A percentile compares a stretch with the other conserved stretches of the same genome.
Evolutionary conservation across 2,113 vertebrate species (phyloP).

Genomic region (Donacobius atricapilla): DNA sequence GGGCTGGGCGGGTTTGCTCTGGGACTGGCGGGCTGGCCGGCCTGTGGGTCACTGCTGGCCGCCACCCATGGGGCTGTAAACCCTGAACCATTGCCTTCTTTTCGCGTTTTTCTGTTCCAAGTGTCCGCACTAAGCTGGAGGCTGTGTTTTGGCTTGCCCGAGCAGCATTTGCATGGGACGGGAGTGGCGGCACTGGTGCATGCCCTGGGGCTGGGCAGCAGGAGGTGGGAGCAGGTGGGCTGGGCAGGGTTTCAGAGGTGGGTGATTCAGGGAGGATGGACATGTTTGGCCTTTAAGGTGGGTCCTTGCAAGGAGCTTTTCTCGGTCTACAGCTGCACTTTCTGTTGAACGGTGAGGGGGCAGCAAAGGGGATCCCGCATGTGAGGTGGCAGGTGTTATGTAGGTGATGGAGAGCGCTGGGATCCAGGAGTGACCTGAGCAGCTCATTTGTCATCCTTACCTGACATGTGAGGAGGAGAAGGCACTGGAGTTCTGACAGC

Average conservation of each 20-base stretch:
- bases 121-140: not conserved
- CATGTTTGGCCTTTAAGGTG: not conserved
- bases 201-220: not conserved
- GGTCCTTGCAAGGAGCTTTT: not conserved
- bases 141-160: not conserved
- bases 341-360: not conserved
- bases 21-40: rapidly evolving
- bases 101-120: not conserved
- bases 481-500: not conserved
- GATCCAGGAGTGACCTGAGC: not conserved
- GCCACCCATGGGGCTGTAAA: rapidly evolving
- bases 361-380: not conserved
- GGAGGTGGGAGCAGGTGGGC: not conserved
- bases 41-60: not conserved
- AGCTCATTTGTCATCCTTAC: not conserved
- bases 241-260: not conserved
- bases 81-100: not conserved
- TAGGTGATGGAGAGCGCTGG: not conserved
- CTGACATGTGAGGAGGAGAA: rapidly evolving
- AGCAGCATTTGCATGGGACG: not conserved
- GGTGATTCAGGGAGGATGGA: not conserved
- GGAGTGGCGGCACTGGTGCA: rapidly evolving
- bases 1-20: not conserved
- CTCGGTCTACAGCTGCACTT: not conserved
- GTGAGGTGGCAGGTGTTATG: rapidly evolving